These are phyloP conservation scores for Leptodactylus fallax DNA, from an alignment of 2,797 vertebrate species.

Conservation along the genomic window DNA sequence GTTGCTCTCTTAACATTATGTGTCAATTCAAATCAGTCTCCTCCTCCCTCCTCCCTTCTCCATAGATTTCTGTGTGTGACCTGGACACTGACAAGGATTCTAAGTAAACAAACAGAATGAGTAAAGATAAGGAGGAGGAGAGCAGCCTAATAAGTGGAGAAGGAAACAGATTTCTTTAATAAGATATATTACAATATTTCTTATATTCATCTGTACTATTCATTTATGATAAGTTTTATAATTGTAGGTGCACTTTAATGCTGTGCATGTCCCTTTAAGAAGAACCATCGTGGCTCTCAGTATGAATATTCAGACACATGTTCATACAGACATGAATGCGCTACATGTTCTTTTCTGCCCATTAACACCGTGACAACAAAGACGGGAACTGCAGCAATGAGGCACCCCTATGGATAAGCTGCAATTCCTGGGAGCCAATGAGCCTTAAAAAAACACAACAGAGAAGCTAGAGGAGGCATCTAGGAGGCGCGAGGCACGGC, in stretches of 20 bases:
- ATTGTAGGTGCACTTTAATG: background rate
- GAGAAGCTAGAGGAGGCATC: background rate
- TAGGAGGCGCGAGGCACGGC: background rate
- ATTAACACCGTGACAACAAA: background rate
- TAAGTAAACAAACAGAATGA: no score
- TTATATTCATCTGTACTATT: no score
- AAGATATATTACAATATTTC: no score
- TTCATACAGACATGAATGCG: constrained; percentile 30
- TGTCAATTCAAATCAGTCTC: no score
- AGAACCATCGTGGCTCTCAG: background rate
- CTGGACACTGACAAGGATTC: no score
- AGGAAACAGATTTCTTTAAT: no score
- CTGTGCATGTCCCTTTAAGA: background rate
- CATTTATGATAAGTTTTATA: no score
- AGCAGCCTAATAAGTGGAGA: no score
- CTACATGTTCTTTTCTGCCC: constrained; percentile 14
- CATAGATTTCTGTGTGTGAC: no score
- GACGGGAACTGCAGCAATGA: constrained; percentile 1
- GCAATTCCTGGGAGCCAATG: constrained; percentile 59
- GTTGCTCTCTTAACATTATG: no score
- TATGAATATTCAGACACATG: constrained; percentile 35
- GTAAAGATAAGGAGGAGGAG: no score
- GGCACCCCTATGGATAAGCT: constrained; percentile 49
- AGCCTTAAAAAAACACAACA: constrained; percentile 60
- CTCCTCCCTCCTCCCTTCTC: no score